These are phyloP conservation scores for Agonopterix heracliana DNA, from an alignment of 2,888 invertebrate species.

Conservation along the genomic window DNA sequence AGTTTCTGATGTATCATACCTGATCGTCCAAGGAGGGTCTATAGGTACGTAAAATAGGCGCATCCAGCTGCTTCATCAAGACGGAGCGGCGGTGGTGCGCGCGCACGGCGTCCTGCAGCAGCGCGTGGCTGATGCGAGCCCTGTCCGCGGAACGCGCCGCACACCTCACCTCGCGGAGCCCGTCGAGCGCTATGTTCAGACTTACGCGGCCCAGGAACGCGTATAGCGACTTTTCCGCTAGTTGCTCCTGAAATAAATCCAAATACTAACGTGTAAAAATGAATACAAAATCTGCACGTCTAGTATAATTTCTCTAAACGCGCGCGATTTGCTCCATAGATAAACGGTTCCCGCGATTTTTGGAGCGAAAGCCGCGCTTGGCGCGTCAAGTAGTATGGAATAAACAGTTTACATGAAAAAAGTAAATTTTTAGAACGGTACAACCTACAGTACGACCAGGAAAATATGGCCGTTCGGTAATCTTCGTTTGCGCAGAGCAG, in stretches of 20 bases:
- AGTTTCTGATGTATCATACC: no score
- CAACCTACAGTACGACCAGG: no score
- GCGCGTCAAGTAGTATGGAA: no score
- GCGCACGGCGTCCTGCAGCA: conserved; percentile 45
- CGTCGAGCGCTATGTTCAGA: conserved; percentile 52
- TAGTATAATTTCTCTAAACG: conserved; percentile 8
- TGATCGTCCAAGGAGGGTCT: conserved; percentile 43
- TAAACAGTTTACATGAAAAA: no score
- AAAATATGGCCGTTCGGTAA: no score
- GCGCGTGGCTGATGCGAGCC: conserved; percentile 26
- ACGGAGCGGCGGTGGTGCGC: conserved; percentile 41
- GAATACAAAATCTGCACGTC: background rate
- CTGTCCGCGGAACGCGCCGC: conserved; percentile 45
- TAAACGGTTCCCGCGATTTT: no score
- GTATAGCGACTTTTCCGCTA: conserved; percentile 47
- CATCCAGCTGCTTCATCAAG: conserved; percentile 15
- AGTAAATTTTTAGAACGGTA: no score
- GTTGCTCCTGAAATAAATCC: conserved; percentile 24
- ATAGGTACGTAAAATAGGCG: conserved; percentile 41
- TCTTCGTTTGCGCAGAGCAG: no score
- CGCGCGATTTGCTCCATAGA: no score
- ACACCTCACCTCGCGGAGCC: conserved; percentile 47
- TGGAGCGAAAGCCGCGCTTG: no score
- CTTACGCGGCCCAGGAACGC: conserved; percentile 51
- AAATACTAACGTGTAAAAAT: background rate